phyloP scores from a whole-genome alignment of 2,888 invertebrate genomes.

The Hirtodrosophila confusa region DNA sequence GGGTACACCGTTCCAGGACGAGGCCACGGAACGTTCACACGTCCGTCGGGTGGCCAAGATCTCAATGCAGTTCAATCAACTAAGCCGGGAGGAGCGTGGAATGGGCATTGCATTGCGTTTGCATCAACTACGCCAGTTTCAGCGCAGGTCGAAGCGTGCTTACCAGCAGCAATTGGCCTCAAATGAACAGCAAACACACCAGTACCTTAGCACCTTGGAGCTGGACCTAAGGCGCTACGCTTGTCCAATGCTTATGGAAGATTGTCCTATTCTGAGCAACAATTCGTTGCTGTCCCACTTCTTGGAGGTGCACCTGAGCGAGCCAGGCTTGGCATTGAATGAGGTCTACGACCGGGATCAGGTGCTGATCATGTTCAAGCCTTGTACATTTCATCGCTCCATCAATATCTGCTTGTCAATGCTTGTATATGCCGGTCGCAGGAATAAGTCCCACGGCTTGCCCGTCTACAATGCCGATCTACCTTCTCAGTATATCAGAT shows the following conservation, averaged over 20 bases:
- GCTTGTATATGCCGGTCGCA: slow-evolving; percentile 8
- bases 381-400: slow-evolving; percentile 19
- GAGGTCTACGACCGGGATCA: slow-evolving; percentile 34
- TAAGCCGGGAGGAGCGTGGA: neutral
- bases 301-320: slow-evolving; percentile 17
- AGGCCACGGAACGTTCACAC: neutral
- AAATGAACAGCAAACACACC: neutral
- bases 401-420: slow-evolving; percentile 47
- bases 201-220: neutral
- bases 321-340: slow-evolving; percentile 9
- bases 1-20: neutral
- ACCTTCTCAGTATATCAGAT: rapidly evolving
- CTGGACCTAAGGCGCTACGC: neutral
- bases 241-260: slow-evolving; percentile 24
- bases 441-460: neutral
- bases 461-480: slow-evolving; percentile 26
- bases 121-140: slow-evolving; percentile 24
- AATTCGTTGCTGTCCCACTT: slow-evolving; percentile 39
- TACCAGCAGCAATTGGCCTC: slow-evolving; percentile 9
- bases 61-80: slow-evolving; percentile 7
- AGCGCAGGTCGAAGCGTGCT: neutral
- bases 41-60: neutral
- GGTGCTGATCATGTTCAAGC: slow-evolving; percentile 37
- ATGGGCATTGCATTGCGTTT: slow-evolving; percentile 13
- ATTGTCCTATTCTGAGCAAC: slow-evolving; percentile 20